Conservation (phyloP, 2,113 vertebrate species). For the Daubentonia madagascariensis region DNA sequence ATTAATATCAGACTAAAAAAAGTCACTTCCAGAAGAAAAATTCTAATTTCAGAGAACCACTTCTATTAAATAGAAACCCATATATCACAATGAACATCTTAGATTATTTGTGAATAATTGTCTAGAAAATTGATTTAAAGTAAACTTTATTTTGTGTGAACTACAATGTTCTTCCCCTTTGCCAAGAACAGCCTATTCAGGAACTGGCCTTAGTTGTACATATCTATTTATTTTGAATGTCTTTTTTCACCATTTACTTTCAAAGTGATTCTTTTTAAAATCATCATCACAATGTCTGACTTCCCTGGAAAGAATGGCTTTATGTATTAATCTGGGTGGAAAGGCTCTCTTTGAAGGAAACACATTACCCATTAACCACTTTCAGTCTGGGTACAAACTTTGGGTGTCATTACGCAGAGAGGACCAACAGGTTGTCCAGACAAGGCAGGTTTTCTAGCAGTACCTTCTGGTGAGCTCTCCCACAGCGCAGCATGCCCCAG, state of each 20-base stretch:
- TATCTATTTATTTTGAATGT: not conserved
- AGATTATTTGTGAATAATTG: not conserved
- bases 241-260: not conserved
- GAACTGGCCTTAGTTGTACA: not conserved
- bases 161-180: not conserved
- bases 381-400: not conserved
- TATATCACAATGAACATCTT: not conserved
- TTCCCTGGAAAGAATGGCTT: not conserved
- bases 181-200: not conserved
- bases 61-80: not conserved
- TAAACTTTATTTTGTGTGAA: not conserved
- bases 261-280: not conserved
- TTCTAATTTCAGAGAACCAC: not conserved
- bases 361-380: not conserved
- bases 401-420: constrained; percentile 47
- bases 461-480: constrained; percentile 66
- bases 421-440: constrained; percentile 75
- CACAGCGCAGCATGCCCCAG: constrained; percentile 68
- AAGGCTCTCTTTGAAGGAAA: not conserved
- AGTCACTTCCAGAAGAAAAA: not conserved
- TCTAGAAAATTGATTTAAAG: not conserved
- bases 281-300: not conserved
- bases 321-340: not conserved
- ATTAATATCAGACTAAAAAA: not conserved
- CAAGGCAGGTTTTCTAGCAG: constrained; percentile 71